Base-by-base conservation (phyloP, 2,888 invertebrate species). In the Agrochola circellaris region DNA sequence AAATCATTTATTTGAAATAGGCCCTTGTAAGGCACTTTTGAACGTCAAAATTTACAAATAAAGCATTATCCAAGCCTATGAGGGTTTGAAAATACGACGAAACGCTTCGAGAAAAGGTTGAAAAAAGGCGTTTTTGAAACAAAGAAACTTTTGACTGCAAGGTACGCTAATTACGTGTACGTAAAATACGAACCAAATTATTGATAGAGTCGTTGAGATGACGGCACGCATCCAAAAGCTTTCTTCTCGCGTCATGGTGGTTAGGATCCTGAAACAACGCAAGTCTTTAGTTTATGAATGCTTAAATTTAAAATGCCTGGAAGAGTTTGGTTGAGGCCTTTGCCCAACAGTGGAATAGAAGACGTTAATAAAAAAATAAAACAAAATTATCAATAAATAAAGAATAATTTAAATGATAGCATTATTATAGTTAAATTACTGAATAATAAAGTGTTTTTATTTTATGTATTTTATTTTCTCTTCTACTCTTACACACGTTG, bases 151-250 rank as follows among this genome's bases (percentile, higher is more conserved):
- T 61, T 20, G 20, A 9, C 4, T 11, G 9, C 17, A 30, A 30
- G 9, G 20, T 30, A 30, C 30, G 6, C 5, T 61, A 34, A 30
- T 30, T 17, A 60, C 4, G 17, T 34, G 60, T 61, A 30, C 61
- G 8, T 30, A 67, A 48, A 26, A 30, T 51, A 79, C 93, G 91
- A 81, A 96, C 96, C 90, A 96, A 77, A 88, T 92, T 93, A 64
- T 93, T 93, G 34, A 96, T 91, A 0, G 93, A 85, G 2, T 93
- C 93, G 64, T 93, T 94, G 42, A 96, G 87, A 6, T 83, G 77
- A 0, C 90, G 90, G 61, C 93, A 92, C 0, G 95, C 94, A 0
- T 94, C 93, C 20, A 91, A 58, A 0, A 95, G 86, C 64, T 90
- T 89, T 20, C 93, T 87, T 42, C 91, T 89, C 0, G 90, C 75